These are phyloP conservation scores for human (Homo sapiens) DNA, from an alignment of 2,113 vertebrate genomes.

Conservation along the genomic window DNA sequence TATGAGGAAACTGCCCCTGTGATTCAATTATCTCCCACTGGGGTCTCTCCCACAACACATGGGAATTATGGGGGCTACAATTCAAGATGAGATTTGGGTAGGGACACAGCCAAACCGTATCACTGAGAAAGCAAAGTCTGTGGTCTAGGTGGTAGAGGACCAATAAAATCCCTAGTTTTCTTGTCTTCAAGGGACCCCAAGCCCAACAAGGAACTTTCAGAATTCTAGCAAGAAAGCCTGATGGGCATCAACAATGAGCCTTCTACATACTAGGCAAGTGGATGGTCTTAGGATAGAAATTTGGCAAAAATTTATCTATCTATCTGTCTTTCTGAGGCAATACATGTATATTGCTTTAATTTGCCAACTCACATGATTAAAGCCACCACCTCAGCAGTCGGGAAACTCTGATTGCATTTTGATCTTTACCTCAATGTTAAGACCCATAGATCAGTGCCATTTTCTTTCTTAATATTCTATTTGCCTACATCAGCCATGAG, in stretches of 20 bases:
- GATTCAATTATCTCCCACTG: too few relatives aligned
- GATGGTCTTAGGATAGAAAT: background rate
- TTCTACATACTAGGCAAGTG: background rate
- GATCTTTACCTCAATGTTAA: conserved; percentile 9
- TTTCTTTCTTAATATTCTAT: background rate
- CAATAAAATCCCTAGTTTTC: background rate
- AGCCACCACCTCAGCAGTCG: background rate
- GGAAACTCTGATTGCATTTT: background rate
- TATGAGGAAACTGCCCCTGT: too few relatives aligned
- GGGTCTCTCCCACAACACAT: too few relatives aligned
- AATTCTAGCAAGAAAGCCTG: background rate
- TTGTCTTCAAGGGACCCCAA: background rate
- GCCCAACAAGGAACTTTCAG: background rate
- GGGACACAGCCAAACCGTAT: too few relatives aligned
- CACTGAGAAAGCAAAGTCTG: background rate
- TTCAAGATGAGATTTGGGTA: too few relatives aligned
- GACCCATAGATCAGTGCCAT: background rate
- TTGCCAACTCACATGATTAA: background rate
- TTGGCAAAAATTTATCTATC: background rate
- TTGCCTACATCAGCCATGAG: background rate
- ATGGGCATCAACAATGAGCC: background rate
- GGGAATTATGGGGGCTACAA: too few relatives aligned
- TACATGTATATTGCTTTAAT: background rate
- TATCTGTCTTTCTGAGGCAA: background rate
- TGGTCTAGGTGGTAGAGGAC: background rate